Evolutionary conservation across 2,113 vertebrate species (phyloP), one percentile per base, ranked within the genome.

Genomic region (Neomonachus schauinslandi): DNA sequence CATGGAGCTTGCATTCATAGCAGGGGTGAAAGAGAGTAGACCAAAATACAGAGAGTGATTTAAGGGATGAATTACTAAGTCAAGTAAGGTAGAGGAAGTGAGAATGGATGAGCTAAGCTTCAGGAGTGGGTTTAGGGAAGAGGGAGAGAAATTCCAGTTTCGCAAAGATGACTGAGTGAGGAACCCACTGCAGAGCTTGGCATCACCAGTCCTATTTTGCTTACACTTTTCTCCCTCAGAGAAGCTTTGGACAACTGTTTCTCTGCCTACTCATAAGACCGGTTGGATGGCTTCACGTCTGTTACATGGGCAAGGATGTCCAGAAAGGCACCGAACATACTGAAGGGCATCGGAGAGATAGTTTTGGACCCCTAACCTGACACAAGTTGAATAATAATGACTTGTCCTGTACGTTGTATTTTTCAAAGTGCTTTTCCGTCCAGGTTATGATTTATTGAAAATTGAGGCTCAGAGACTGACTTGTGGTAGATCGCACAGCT

Each of bases 371-470:
- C 59, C 59, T 96, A 81, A 95, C 69, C 76, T 95, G 83, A 92
- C 83, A 88, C 49, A 89, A 79, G 59, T 91, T 95, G 53, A 89
- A 95, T 93, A 94, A 76, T 88, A 84, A 92, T 90, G 55, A 67
- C 28, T 53, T 80, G 51, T 77, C 55, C 55, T 94, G 59, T 89
- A 65, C 79, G 95, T 94, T 65, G 77, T 33, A 49, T 57, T 94
- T 96, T 94, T 83, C 83, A 92, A 76, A 98, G 82, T 94, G 36
- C 67, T 71, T 89, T 95, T 86, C 94, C 55, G 53, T 90, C 36
- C 63, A 53, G 18, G 11, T 4, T 80, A 53, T 57, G 31, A 95
- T 81, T 89, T 90, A 90, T 84, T 87, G 74, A 80, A 87, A 63
- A 86, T 71, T 67, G 63, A 92, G 91, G 55, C 67, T 92, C 61